Conservation (phyloP, 2,888 invertebrate genomes). For the Ceramica pisi region DNA sequence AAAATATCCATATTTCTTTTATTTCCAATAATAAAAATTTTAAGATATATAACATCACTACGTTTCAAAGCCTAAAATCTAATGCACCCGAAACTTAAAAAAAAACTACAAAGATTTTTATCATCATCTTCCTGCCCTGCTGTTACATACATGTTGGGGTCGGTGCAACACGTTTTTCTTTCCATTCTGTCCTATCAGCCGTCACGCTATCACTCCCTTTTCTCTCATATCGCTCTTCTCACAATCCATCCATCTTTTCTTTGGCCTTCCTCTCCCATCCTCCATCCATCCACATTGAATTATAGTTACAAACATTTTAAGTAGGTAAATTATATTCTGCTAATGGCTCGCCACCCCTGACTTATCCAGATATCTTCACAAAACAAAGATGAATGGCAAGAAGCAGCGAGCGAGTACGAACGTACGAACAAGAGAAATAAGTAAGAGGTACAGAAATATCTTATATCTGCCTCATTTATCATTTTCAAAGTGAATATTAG, state of each 20-base stretch:
- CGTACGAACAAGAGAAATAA: constrained; percentile 37
- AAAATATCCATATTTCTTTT: background rate
- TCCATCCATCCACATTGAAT: too few species aligned
- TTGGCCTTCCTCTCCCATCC: too few species aligned
- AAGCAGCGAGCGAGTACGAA: constrained; percentile 28
- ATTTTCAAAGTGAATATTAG: constrained; percentile 56
- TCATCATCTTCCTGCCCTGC: too few species aligned
- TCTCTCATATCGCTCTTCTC: too few species aligned
- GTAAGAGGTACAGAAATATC: constrained; percentile 44
- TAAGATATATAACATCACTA: background rate
- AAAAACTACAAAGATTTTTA: background rate
- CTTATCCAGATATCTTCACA: constrained; percentile 43
- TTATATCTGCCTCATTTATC: constrained; percentile 60
- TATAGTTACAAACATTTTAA: background rate
- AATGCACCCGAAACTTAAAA: background rate
- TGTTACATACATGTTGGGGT: too few species aligned
- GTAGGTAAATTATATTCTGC: constrained; percentile 7
- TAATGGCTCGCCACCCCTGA: constrained; percentile 31
- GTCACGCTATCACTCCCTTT: too few species aligned
- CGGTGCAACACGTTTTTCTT: too few species aligned
- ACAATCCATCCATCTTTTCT: too few species aligned
- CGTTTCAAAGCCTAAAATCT: background rate
- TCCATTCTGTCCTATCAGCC: too few species aligned
- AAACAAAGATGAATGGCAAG: constrained; percentile 58
- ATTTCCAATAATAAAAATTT: background rate